Percentiles rank a stretch among this genome's conserved stretches.
phyloP scores from a whole-genome alignment of 2,113 vertebrate species.

The Eudorcas thomsonii region DNA sequence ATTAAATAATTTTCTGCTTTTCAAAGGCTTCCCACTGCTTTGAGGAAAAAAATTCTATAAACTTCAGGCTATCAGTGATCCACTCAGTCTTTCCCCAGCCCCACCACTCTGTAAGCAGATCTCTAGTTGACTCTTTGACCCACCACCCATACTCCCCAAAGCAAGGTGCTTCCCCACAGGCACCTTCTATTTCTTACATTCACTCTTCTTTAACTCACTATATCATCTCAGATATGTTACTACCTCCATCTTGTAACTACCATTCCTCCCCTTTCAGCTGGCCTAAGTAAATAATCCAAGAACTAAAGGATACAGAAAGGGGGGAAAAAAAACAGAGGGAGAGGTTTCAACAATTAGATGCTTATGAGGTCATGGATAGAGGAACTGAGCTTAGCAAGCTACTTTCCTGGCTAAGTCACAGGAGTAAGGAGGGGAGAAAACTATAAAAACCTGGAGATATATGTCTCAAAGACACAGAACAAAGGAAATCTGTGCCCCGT shows the following conservation, averaged over 20 bases:
- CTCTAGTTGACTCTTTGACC: not conserved
- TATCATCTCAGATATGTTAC: not conserved
- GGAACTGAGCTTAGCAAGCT: not conserved
- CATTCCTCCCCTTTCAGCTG: not conserved
- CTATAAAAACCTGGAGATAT: not conserved
- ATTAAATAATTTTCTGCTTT: not conserved
- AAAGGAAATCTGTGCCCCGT: not conserved
- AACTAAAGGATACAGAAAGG: not conserved
- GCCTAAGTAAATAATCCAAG: not conserved
- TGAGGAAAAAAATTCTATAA: not conserved
- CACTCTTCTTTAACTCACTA: not conserved
- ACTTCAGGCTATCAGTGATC: not conserved
- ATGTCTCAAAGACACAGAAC: not conserved
- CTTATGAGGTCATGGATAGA: not conserved
- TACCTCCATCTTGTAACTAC: not conserved
- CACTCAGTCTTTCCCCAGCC: not conserved
- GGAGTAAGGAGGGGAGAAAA: not conserved
- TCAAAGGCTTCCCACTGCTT: not conserved
- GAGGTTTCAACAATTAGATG: not conserved
- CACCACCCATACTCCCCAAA: not conserved
- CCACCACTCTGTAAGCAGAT: not conserved
- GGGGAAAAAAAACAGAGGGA: not conserved
- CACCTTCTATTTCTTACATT: not conserved
- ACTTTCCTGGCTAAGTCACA: not conserved
- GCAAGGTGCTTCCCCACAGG: not conserved